Percentiles rank a stretch among this genome's conserved stretches.
Conservation (phyloP, 2,888 invertebrate genomes). For the Acronicta psi region DNA sequence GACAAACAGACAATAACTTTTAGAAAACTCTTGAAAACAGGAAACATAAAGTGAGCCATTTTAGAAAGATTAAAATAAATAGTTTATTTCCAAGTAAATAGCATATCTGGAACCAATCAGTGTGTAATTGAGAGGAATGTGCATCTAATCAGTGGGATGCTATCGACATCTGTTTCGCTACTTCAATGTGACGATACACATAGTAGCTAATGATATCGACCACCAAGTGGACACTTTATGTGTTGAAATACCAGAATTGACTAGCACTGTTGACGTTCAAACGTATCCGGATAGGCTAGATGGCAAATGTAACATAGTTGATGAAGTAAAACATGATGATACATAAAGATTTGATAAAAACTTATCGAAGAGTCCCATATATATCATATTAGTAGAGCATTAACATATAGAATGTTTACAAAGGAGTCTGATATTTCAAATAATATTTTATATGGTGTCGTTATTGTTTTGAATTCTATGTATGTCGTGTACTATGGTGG, state of each 20-base stretch:
- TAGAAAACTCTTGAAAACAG: neutral
- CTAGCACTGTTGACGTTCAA: conserved; percentile 3
- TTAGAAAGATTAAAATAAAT: conserved; percentile 2
- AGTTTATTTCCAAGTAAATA: conserved; percentile 18
- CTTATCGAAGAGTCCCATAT: no score
- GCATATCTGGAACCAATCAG: conserved; percentile 45
- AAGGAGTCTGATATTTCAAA: no score
- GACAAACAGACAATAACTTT: no score
- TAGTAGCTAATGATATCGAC: conserved; percentile 7
- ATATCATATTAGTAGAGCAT: no score
- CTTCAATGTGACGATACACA: conserved; percentile 20
- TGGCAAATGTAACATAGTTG: neutral
- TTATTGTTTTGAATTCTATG: no score
- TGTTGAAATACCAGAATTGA: conserved; percentile 13
- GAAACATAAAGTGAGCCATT: neutral
- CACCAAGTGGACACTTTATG: conserved; percentile 23
- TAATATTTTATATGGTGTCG: no score
- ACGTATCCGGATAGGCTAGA: neutral
- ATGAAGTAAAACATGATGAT: neutral
- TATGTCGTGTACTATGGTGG: no score
- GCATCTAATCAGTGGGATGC: conserved; percentile 39
- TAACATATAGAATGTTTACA: no score
- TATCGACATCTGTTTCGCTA: conserved; percentile 41
- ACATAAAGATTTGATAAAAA: neutral
- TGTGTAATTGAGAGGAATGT: conserved; percentile 42